These are phyloP conservation scores for Chironomus riparius DNA, from an alignment of 2,888 invertebrate species.

Conservation along the genomic window DNA sequence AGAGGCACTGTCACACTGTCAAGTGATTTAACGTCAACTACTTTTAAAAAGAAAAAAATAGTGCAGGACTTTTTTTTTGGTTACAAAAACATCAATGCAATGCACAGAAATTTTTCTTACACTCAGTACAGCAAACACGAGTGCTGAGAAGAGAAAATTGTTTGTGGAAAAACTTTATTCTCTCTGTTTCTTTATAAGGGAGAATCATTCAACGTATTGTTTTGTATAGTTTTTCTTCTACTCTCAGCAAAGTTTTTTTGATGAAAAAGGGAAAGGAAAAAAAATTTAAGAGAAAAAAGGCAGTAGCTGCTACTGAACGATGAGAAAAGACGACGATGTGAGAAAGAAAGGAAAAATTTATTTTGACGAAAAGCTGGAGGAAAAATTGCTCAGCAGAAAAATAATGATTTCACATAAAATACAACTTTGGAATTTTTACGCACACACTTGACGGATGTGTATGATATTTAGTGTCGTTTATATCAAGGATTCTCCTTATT, in stretches of 20 bases:
- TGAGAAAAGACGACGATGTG: not conserved
- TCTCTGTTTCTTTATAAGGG: no score
- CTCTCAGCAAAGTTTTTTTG: no score
- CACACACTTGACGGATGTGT: constrained; percentile 19
- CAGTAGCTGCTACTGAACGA: not conserved
- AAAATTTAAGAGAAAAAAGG: not conserved
- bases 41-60: not conserved
- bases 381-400: constrained; percentile 1
- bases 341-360: not conserved
- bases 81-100: no score
- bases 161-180: no score
- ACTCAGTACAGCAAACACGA: no score
- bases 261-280: not conserved
- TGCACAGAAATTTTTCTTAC: no score
- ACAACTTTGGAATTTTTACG: constrained; percentile 25
- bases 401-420: constrained; percentile 27
- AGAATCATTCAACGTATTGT: no score
- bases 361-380: not conserved
- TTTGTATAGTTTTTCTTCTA: no score
- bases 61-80: no score
- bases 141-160: no score
- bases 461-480: not conserved
- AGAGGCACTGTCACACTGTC: no score
- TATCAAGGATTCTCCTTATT: not conserved
- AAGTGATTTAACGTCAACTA: not conserved